Evolutionary conservation across 2,113 vertebrate genomes (phyloP), one percentile per base, ranked within the genome.

Genomic region (Gobiocypris rarus): DNA sequence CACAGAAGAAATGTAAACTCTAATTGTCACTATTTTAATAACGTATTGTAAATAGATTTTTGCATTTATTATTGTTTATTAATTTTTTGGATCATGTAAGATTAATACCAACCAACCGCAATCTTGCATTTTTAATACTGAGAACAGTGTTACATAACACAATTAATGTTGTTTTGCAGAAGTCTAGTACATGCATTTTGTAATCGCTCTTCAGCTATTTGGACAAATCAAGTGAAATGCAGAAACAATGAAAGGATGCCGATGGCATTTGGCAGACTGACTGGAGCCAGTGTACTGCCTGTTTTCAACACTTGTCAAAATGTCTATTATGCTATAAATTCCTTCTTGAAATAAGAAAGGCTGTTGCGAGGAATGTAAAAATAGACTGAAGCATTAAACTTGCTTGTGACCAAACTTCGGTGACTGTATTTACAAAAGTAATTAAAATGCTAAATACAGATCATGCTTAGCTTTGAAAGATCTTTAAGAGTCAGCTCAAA

Each of bases 221-320:
- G 56, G 56, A 75, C 83, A 83, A 85, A 87, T 83, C 79, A 86
- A 71, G 80, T 82, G 48, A 82, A 75, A 86, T 69, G 65, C 75
- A 83, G 87, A 81, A 87, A 92, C 90, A 90, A 91, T 93, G 89
- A 92, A 81, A 88, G 84, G 90, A 91, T 91, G 89, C 86, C 83
- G 87, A 89, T 90, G 86, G 85, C 88, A 83, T 80, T 89, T 86
- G 84, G 87, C 90, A 92, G 92, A 93, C 92, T 87, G 86, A 74
- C 82, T 84, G 91, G 93, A 92, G 91, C 92, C 91, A 84, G 82
- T 84, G 70, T 63, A 84, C 71, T 83, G 85, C 87, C 83, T 90
- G 76, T 88, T 87, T 90, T 89, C 84, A 90, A 89, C 84, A 86
- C 86, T 89, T 83, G 84, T 88, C 86, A 91, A 92, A 85, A 89